phyloP scores from a whole-genome alignment of 2,113 vertebrate genomes.

The Mugil cephalus region DNA sequence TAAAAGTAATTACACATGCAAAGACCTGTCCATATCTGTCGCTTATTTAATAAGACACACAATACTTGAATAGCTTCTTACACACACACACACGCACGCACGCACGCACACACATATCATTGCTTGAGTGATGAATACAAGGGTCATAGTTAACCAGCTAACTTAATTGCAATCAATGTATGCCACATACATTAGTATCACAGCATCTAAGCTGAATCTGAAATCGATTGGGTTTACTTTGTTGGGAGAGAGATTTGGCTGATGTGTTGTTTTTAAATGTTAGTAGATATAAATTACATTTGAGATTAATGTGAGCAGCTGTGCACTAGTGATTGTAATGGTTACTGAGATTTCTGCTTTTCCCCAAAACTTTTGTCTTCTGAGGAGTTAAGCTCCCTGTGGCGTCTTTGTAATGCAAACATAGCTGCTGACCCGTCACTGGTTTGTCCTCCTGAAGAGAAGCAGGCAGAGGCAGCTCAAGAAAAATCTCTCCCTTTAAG shows the following conservation, averaged over 20 bases:
- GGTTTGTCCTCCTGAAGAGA: constrained; percentile 27
- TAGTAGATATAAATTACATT: constrained; percentile 15
- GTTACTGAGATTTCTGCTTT: background rate
- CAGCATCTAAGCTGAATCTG: constrained; percentile 32
- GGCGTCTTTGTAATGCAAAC: constrained; percentile 32
- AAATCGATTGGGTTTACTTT: constrained; percentile 36
- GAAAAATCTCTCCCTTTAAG: constrained; percentile 39
- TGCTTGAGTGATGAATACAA: too few relatives aligned
- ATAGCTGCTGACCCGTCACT: constrained; percentile 11
- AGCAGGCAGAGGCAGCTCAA: constrained; percentile 16
- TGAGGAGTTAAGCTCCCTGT: background rate
- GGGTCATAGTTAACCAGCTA: too few relatives aligned
- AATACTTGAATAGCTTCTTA: background rate
- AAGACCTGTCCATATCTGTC: constrained; percentile 33
- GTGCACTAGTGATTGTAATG: background rate
- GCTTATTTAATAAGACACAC: constrained; percentile 19
- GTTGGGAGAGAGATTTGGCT: background rate
- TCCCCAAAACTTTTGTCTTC: background rate
- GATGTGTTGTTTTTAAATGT: constrained; percentile 15
- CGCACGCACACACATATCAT: background rate
- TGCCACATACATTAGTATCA: constrained; percentile 21
- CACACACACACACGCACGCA: too few relatives aligned
- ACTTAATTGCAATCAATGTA: background rate
- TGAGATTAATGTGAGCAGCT: constrained; percentile 8
- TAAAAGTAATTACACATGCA: constrained; percentile 17